Evolutionary conservation across 2,797 vertebrate genomes (phyloP).

Genomic region (Mus caroli): DNA sequence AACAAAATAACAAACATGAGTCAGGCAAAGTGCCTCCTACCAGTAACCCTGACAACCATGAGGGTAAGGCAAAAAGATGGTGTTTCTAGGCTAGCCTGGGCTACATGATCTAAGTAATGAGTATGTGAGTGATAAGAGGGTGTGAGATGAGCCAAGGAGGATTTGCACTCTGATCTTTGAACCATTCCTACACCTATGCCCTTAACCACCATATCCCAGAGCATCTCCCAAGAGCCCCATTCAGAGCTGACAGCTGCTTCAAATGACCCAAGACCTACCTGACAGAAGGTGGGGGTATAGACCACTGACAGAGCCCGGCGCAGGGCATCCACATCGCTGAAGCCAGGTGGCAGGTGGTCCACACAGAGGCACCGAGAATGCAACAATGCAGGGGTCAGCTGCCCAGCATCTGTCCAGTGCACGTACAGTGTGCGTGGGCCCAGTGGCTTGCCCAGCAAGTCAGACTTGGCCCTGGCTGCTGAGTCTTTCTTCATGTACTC

Average conservation of each 20-base stretch:
- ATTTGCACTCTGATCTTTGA: background rate
- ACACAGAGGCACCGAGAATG: conserved; percentile 95
- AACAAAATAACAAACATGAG: background rate
- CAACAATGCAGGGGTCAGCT: conserved; percentile 92
- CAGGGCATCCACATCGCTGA: conserved; percentile 91
- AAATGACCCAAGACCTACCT: conserved; percentile 88
- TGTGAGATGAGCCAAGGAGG: background rate
- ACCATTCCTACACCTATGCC: background rate
- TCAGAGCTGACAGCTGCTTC: background rate
- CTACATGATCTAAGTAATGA: background rate
- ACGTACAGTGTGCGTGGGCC: conserved; percentile 96
- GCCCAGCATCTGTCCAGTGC: conserved; percentile 96
- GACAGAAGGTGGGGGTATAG: conserved; percentile 92
- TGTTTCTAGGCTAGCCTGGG: background rate
- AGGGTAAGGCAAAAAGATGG: no score
- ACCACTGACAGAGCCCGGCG: conserved; percentile 89
- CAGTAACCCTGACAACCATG: background rate
- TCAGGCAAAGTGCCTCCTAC: background rate
- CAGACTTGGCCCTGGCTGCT: conserved; percentile 95
- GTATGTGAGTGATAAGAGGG: rapidly evolving
- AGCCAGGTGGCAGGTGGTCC: conserved; percentile 92
- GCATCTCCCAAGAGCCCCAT: background rate
- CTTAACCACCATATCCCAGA: background rate
- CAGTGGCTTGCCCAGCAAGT: conserved; percentile 95
- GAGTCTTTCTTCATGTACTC: conserved; percentile 99